A percentile compares a stretch with the other conserved stretches of the same genome.
These are phyloP conservation scores for Andrena praecox DNA, from an alignment of 2,888 invertebrate species.

Conservation along the genomic window DNA sequence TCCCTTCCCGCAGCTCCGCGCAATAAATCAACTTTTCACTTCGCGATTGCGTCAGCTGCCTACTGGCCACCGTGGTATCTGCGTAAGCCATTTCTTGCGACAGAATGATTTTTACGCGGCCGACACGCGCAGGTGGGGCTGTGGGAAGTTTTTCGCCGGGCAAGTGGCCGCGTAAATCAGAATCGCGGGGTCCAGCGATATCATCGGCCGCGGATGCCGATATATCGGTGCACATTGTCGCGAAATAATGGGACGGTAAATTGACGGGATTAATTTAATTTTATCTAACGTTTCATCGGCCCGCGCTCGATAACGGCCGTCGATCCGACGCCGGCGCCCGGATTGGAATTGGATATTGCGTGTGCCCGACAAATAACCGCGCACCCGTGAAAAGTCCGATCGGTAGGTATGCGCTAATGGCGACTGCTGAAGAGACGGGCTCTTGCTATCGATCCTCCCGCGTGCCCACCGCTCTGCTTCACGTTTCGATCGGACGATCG, in stretches of 20 bases:
- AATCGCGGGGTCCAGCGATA: slow-evolving; percentile 10
- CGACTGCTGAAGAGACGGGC: slow-evolving; percentile 19
- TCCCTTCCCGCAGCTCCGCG: background rate
- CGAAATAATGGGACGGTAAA: slow-evolving; percentile 50
- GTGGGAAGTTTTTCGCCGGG: background rate
- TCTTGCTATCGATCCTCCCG: slow-evolving; percentile 35
- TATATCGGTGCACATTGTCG: slow-evolving; percentile 27
- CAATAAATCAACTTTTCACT: slow-evolving; percentile 67
- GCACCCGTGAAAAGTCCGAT: slow-evolving; percentile 41
- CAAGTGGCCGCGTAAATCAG: slow-evolving; percentile 35
- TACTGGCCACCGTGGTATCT: slow-evolving; percentile 1
- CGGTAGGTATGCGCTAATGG: slow-evolving; percentile 24
- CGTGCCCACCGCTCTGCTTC: background rate
- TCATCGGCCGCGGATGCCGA: slow-evolving; percentile 17
- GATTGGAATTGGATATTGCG: slow-evolving; percentile 37
- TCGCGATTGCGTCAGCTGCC: slow-evolving; percentile 65
- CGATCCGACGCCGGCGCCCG: background rate
- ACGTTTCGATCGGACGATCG: slow-evolving; percentile 26
- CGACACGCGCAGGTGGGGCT: background rate
- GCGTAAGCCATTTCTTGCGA: slow-evolving; percentile 53
- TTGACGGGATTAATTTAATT: slow-evolving; percentile 58
- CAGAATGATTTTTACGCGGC: slow-evolving; percentile 34
- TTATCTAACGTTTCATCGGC: slow-evolving; percentile 48
- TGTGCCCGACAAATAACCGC: slow-evolving; percentile 48
- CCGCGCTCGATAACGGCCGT: slow-evolving; percentile 20